Conservation (phyloP, 2,888 invertebrate genomes). For the Iphiclides podalirius region DNA sequence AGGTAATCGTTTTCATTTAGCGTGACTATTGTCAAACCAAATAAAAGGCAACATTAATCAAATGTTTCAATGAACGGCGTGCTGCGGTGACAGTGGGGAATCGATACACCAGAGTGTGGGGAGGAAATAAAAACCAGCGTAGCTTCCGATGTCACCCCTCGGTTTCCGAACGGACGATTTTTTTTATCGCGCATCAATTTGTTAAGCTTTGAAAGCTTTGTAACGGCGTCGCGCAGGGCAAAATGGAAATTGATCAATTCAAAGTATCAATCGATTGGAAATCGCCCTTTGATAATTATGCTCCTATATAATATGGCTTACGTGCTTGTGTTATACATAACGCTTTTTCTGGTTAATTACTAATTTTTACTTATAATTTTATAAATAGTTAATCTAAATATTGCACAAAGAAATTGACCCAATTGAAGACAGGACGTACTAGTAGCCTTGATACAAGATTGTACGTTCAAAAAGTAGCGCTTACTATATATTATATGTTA, state of each 20-base stretch:
- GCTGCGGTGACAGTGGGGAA: constrained; percentile 62
- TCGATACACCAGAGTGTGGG: constrained; percentile 53
- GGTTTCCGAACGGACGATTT: constrained; percentile 39
- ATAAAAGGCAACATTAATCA: constrained; percentile 63
- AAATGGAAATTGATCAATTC: not conserved
- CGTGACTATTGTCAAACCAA: constrained; percentile 28
- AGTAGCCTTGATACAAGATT: too few species aligned
- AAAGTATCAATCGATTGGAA: not conserved
- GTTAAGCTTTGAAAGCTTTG: constrained; percentile 12
- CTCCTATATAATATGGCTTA: too few species aligned
- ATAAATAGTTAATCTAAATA: too few species aligned
- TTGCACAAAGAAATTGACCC: too few species aligned
- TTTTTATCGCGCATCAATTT: constrained; percentile 23
- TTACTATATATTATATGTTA: too few species aligned
- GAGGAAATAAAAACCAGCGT: constrained; percentile 68
- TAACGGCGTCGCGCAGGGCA: too few species aligned
- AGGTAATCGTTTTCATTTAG: constrained; percentile 7
- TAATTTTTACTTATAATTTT: too few species aligned
- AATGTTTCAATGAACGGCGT: constrained; percentile 55
- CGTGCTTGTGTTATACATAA: too few species aligned
- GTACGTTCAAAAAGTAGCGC: too few species aligned
- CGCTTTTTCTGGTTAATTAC: too few species aligned
- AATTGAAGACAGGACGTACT: too few species aligned
- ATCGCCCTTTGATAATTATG: too few species aligned
- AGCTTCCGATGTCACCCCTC: constrained; percentile 65